phyloP scores from a whole-genome alignment of 2,113 vertebrate genomes.

The Vulpes lagopus region DNA sequence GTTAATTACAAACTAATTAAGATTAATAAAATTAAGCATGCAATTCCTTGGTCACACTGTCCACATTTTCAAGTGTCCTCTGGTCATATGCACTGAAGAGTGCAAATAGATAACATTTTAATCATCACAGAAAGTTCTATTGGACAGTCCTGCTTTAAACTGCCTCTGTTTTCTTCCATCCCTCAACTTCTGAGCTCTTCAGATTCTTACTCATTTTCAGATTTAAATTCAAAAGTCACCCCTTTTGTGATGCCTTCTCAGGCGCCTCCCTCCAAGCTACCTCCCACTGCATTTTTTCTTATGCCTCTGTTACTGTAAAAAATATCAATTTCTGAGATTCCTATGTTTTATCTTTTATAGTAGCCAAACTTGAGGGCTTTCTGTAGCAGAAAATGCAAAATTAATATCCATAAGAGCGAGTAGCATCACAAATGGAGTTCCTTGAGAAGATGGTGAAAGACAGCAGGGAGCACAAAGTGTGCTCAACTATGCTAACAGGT shows the following conservation, averaged over 20 bases:
- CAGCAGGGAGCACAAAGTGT: fast-evolving
- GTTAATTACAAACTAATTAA: slow-evolving; percentile 36
- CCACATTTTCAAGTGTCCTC: background rate
- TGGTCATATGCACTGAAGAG: background rate
- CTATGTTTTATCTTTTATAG: background rate
- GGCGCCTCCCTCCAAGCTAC: background rate
- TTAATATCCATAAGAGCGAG: background rate
- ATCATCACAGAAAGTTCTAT: background rate
- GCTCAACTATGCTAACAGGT: too few relatives aligned
- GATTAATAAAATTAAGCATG: background rate
- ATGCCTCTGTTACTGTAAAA: background rate
- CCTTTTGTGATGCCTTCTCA: background rate
- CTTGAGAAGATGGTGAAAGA: background rate
- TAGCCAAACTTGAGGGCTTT: background rate
- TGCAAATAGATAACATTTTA: background rate
- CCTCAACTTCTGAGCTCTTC: background rate
- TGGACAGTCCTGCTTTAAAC: background rate
- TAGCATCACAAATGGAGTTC: background rate
- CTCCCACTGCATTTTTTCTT: background rate
- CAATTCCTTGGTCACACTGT: background rate
- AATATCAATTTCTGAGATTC: background rate
- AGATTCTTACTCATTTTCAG: background rate
- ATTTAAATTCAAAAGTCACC: background rate
- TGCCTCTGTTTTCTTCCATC: background rate
- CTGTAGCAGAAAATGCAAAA: background rate